Base-by-base conservation (phyloP, 2,888 invertebrate genomes). In the Macrosoma leucophasiata region DNA sequence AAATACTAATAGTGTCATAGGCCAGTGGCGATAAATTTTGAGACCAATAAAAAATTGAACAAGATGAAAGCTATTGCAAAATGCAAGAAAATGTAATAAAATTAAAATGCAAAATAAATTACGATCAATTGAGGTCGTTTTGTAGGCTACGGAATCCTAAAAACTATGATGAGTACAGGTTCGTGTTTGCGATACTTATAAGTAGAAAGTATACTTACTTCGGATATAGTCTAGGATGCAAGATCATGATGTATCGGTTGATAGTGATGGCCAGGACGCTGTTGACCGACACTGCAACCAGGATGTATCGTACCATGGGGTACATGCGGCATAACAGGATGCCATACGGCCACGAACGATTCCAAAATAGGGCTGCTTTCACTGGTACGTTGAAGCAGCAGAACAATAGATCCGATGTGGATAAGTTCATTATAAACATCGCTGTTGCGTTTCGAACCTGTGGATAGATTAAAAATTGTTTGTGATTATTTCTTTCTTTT, bases 361-460 rank as follows among this genome's bases (percentile, higher is more conserved):
- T 81, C 85, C 88, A 88, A 64, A 93, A 94, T 0, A 91, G 91
- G 1, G 92, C 91, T 0, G 91, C 89, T 0, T 91, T 91, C 44
- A 94, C 79, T 0, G 94, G 94, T 24, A 94, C 74, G 64, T 92
- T 92, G 78, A 94, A 92, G 58, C 92, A 91, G 69, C 93, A 92
- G 58, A 92, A 92, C 60, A 94, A 85, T 43, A 94, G 78, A 62
- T 94, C 94, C 13, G 93, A 91, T 10, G 88, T 82, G 12, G 92
- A 91, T 13, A 94, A 79, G 68, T 92, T 93, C 75, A 94, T 92
- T 48, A 94, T 94, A 74, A 94, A 94, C 34, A 92, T 88, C 7
- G 93, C 92, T 0, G 94, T 94, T 0, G 93, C 93, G 58, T 93
- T 93, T 33, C 90, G 90, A 13, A 92, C 88, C 92, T 93, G 84